Conservation (phyloP, 2,888 invertebrate species). For the Erannis defoliaria region DNA sequence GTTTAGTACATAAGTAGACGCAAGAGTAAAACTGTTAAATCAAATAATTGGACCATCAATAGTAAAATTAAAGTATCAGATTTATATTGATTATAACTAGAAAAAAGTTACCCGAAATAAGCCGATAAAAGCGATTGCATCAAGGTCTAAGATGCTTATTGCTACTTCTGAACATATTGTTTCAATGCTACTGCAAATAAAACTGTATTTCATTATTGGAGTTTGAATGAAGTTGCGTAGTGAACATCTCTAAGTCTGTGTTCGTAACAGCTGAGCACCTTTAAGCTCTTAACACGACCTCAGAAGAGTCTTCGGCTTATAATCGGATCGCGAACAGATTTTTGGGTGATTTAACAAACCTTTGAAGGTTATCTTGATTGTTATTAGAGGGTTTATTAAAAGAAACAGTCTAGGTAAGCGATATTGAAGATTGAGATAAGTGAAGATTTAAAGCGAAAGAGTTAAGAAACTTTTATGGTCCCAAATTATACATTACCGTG, state of each 20-base stretch:
- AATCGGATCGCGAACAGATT: conserved; percentile 32
- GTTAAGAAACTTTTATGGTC: neutral
- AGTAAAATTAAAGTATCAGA: neutral
- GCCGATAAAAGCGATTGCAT: too few species aligned
- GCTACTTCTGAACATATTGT: too few species aligned
- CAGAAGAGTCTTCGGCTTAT: conserved; percentile 21
- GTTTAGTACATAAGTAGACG: too few species aligned
- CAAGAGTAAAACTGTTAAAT: too few species aligned
- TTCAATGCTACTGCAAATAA: too few species aligned
- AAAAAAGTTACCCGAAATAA: too few species aligned
- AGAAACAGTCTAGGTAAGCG: conserved; percentile 12
- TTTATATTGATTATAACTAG: too few species aligned
- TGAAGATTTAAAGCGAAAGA: neutral
- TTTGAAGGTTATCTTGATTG: conserved; percentile 19
- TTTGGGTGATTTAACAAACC: conserved; percentile 25
- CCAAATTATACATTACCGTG: neutral
- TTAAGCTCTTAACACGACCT: conserved; percentile 26
- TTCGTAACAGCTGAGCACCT: conserved; percentile 16
- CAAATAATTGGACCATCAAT: neutral
- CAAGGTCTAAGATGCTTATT: too few species aligned
- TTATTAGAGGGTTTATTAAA: conserved; percentile 21
- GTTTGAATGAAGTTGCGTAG: neutral
- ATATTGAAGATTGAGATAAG: conserved; percentile 14
- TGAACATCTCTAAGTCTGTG: conserved; percentile 1
- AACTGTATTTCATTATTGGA: too few species aligned